Evolutionary conservation across 2,113 vertebrate genomes (phyloP).

Genomic region (Coturnix japonica): DNA sequence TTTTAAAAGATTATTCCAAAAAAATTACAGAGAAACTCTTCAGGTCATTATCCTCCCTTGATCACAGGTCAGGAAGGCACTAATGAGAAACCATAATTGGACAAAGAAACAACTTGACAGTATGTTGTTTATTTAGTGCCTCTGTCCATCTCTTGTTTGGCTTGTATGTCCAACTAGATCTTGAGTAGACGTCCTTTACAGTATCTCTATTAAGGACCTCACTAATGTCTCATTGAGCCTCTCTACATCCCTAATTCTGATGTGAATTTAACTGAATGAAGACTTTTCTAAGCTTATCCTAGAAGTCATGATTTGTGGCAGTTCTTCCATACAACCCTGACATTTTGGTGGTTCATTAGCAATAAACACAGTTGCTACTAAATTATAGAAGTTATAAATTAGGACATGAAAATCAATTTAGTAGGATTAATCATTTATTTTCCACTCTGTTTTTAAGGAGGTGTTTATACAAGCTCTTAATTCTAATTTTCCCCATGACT

Average conservation of each 20-base stretch:
- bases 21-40: not conserved
- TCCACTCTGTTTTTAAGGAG: not conserved
- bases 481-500: not conserved
- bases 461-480: not conserved
- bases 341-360: not conserved
- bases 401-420: not conserved
- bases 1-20: not conserved
- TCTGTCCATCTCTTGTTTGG: not conserved
- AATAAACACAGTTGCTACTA: not conserved
- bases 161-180: not conserved
- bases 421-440: not conserved
- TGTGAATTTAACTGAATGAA: not conserved
- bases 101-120: not conserved
- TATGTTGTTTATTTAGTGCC: not conserved
- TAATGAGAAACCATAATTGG: not conserved
- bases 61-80: not conserved
- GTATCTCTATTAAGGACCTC: not conserved
- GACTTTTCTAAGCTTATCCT: not conserved
- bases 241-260: not conserved
- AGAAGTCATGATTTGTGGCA: not conserved
- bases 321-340: not conserved
- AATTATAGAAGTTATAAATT: not conserved
- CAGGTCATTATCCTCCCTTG: not conserved
- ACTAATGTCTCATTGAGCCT: not conserved
- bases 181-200: not conserved